Evolutionary conservation across 64 coral and sea anemone genomes (phyloP).

Genomic region (Orbicella faveolata): DNA sequence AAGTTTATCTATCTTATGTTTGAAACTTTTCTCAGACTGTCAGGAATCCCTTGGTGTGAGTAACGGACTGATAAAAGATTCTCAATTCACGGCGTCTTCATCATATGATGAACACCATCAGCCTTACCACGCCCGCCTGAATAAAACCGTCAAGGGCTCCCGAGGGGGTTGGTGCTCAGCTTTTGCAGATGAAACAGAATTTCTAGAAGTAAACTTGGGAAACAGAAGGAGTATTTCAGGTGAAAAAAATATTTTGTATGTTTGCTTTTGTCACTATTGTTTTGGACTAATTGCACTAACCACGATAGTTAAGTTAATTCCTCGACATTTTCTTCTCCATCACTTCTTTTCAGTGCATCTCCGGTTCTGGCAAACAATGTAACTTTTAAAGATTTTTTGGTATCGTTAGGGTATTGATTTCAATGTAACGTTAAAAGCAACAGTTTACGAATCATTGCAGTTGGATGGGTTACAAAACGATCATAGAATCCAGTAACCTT

Average conservation of each 20-base stretch:
- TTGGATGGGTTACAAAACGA: no score
- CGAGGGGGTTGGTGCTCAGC: slow-evolving; percentile 96
- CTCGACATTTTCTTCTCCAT: no score
- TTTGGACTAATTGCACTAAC: neutral
- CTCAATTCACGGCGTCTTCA: slow-evolving; percentile 89
- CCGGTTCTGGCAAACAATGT: no score
- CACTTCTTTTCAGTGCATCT: no score
- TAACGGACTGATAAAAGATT: slow-evolving; percentile 73
- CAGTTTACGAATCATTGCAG: no score
- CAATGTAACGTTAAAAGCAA: no score
- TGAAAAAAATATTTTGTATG: neutral
- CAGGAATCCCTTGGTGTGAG: slow-evolving; percentile 15
- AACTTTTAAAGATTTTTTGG: no score
- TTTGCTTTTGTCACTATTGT: neutral
- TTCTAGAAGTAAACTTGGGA: slow-evolving; percentile 73
- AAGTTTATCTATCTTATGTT: neutral
- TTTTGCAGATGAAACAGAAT: slow-evolving; percentile 86
- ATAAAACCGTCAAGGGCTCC: slow-evolving; percentile 77
- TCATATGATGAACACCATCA: slow-evolving; percentile 91
- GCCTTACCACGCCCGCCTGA: slow-evolving; percentile 96
- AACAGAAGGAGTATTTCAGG: slow-evolving; percentile 68
- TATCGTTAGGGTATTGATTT: no score
- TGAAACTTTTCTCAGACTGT: slow-evolving; percentile 1
- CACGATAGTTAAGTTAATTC: no score
- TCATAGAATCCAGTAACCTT: no score